Evolutionary conservation across 2,113 vertebrate species (phyloP).

Genomic region (Chionodraco myersi): DNA sequence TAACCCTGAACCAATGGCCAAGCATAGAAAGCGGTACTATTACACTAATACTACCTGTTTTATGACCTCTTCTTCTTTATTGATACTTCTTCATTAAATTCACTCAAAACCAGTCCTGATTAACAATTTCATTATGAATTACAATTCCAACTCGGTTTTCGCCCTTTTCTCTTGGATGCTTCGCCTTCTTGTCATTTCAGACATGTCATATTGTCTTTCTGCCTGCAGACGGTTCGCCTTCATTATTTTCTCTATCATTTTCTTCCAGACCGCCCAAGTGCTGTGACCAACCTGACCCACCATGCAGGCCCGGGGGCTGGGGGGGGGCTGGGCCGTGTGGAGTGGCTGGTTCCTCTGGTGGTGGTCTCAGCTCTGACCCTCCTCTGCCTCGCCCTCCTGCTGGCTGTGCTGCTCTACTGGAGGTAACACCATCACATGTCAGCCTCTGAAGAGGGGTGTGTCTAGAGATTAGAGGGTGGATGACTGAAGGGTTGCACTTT

Average conservation of each 20-base stretch:
- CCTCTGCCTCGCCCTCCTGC: conserved; percentile 91
- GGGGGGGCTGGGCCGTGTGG: conserved; percentile 84
- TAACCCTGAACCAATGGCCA: not conserved
- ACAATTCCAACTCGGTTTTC: not conserved
- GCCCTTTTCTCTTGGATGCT: not conserved
- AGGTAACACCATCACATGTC: conserved; percentile 71
- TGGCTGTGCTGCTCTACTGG: conserved; percentile 94
- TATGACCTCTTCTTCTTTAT: not conserved
- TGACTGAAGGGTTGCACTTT: not conserved
- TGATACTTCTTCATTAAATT: not conserved
- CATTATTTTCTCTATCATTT: not conserved
- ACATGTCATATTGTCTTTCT: not conserved
- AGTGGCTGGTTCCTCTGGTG: conserved; percentile 92
- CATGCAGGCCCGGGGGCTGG: conserved; percentile 71
- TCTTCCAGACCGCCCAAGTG: conserved; percentile 60
- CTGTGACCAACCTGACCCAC: conserved; percentile 84
- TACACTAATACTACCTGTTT: not conserved
- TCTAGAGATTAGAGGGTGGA: not conserved
- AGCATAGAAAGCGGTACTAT: not conserved
- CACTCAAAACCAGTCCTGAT: not conserved
- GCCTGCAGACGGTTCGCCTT: not conserved
- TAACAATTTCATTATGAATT: not conserved
- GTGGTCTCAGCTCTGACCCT: conserved; percentile 93
- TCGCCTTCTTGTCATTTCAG: not conserved
- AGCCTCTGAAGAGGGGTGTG: not conserved